Conservation (phyloP, 2,797 vertebrate species). For the Gadopsis marmoratus region DNA sequence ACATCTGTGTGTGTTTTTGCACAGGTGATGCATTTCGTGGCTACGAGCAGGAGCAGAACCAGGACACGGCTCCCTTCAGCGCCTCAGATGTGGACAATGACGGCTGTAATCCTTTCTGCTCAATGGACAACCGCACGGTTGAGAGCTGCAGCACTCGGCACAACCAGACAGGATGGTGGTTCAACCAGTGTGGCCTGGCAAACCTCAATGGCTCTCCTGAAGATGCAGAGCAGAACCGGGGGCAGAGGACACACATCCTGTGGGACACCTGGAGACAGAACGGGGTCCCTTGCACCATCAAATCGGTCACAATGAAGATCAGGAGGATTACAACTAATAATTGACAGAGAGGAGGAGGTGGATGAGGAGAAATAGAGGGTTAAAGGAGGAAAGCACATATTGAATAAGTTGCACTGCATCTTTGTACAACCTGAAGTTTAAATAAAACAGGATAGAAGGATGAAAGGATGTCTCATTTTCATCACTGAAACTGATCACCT, state of each 20-base stretch:
- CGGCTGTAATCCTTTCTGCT: conserved; percentile 88
- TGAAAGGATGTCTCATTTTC: conserved; percentile 10
- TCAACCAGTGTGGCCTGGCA: conserved; percentile 90
- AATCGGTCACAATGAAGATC: conserved; percentile 94
- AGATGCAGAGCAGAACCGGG: conserved; percentile 79
- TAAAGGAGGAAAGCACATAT: background rate
- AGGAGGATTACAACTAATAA: conserved; percentile 86
- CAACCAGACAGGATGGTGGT: conserved; percentile 93
- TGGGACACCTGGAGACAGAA: conserved; percentile 93
- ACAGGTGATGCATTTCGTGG: conserved; percentile 94
- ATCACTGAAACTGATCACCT: background rate
- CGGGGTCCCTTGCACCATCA: conserved; percentile 86
- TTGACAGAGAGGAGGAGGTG: conserved; percentile 35
- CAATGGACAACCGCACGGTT: conserved; percentile 81
- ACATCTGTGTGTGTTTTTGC: background rate
- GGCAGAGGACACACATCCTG: conserved; percentile 81
- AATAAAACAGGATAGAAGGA: conserved; percentile 42
- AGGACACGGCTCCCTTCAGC: conserved; percentile 93
- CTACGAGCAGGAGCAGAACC: conserved; percentile 90
- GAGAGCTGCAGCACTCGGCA: conserved; percentile 91
- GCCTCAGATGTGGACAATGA: conserved; percentile 92
- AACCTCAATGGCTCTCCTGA: conserved; percentile 90
- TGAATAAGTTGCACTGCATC: conserved; percentile 24
- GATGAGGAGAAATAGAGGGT: background rate
- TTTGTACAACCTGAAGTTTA: conserved; percentile 21